Evolutionary conservation across 2,797 vertebrate species (phyloP), one percentile per base, ranked within the genome.

Genomic region (Gobionotothen gibberifrons): DNA sequence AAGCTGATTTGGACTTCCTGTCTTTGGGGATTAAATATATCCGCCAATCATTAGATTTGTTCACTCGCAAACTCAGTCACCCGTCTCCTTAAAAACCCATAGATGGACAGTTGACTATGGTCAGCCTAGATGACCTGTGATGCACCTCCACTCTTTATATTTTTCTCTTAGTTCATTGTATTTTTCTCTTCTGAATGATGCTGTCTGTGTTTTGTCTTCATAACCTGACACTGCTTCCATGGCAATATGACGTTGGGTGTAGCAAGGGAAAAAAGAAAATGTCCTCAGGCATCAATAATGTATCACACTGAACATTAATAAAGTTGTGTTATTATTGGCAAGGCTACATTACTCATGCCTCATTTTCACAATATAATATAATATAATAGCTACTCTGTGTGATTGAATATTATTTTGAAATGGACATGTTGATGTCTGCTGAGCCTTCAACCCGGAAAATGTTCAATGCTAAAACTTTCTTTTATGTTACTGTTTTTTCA

Each of bases 11-110:
- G 59, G 67, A 63, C 85, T 85, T 86, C 84, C 82, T 88, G 87
- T 94, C 93, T 74, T 81, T 68, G 43, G 79, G 89, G 90, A 93
- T 94, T 90, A 86, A 84, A 90, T 79, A 67, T 72, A 89, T 89
- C 81, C 79, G 67, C 77, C 75, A 86, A 89, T 90, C 86, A 78
- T 79, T 83, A 16, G 47, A 56, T 48, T 26, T 81, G 66, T 81
- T 82, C 78, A 53, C 56, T 79, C 44, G 22, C 11, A 26, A 4
- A 13, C 19, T 59, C 67, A 70, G 43, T 66, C 64, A 12, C 79
- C 73, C 15, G 42, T 85, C 82, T 72, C 75, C 69, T 32, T 80
- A 82, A 69, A 53, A 63, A 74, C 73, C 48, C 44, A 16, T 68
- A 69, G 63, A 78, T 71, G 52, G 57, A 65, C 61, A 61, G 29